phyloP scores from a whole-genome alignment of 2,797 vertebrate genomes.

The Mus minutoides region DNA sequence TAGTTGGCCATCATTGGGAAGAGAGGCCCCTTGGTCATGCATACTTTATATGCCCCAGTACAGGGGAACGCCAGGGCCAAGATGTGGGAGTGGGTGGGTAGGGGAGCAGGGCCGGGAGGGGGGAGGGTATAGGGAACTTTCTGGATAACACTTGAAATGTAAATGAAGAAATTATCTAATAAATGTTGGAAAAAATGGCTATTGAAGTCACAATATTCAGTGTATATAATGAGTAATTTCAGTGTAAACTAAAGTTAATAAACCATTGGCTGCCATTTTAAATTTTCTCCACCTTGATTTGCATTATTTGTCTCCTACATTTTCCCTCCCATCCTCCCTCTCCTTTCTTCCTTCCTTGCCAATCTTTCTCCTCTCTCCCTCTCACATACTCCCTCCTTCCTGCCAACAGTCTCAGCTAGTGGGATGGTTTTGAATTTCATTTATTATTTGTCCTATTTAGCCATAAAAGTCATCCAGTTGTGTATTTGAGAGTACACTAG shows the following conservation, averaged over 20 bases:
- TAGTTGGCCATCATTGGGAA: too few relatives aligned
- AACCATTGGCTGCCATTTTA: neutral
- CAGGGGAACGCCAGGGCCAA: too few relatives aligned
- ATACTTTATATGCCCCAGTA: too few relatives aligned
- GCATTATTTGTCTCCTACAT: neutral
- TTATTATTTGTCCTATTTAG: slow-evolving; percentile 2
- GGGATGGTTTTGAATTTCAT: slow-evolving; percentile 31
- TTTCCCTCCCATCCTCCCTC: neutral
- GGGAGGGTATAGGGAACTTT: too few relatives aligned
- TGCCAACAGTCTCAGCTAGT: neutral
- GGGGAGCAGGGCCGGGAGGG: too few relatives aligned
- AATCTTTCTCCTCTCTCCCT: neutral
- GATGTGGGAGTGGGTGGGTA: too few relatives aligned
- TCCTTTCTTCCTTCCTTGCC: neutral
- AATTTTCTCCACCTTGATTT: neutral
- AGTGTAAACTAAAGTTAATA: neutral
- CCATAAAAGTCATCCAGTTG: slow-evolving; percentile 49
- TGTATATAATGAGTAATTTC: neutral
- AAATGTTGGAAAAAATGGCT: too few relatives aligned
- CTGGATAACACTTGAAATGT: too few relatives aligned
- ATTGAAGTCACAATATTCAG: neutral
- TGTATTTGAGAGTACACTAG: neutral
- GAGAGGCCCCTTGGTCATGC: too few relatives aligned
- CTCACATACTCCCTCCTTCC: neutral
- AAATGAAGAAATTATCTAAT: too few relatives aligned